Evolutionary conservation across 2,797 vertebrate species (phyloP), one percentile per base, ranked within the genome.

Genomic region (Botia kubotai): DNA sequence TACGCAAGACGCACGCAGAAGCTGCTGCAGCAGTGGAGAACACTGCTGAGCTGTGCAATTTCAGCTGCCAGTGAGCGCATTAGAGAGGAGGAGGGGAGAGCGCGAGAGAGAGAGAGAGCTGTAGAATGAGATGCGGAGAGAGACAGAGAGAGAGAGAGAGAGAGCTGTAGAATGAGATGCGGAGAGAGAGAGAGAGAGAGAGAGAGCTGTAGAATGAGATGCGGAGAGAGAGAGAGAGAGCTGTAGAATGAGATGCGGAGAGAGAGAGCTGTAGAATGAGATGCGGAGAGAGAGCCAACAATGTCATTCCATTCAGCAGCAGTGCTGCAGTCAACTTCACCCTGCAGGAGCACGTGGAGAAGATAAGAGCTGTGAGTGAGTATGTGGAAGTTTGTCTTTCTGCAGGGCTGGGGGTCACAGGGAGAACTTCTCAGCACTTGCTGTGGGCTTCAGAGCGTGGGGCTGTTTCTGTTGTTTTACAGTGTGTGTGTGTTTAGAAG

Each of bases 11-110:
- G 94, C 92, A 92, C 94, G 93, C 92, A 94, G 93, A 90, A 91
- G 91, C 91, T 91, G 93, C 91, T 94, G 93, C 93, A 92, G 95
- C 94, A 95, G 90, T 89, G 84, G 93, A 92, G 92, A 93, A 93
- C 92, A 92, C 92, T 96, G 95, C 95, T 96, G 95, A 96, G 94
- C 94, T 89, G 93, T 95, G 95, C 95, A 95, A 91, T 95, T 95
- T 95, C 83, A 91, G 91, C 93, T 94, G 94, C 93, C 93, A 94
- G 93, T 90, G 89, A 91, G 89, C 89, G 91, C 90, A 89, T n/a
- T 89, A 80, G 50, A 76, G 79, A 81, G 86, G 86, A 87, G 84
- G 81, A 85, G 80, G 86, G 71, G 90, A 88, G 90, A 79, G 53
- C 87, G 86, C 75, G 87, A 74, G 86, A 86, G 87, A 87, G 85